Evolutionary conservation across 2,113 vertebrate genomes (phyloP), one percentile per base, ranked within the genome.

Genomic region (Glaucidium brasilianum): DNA sequence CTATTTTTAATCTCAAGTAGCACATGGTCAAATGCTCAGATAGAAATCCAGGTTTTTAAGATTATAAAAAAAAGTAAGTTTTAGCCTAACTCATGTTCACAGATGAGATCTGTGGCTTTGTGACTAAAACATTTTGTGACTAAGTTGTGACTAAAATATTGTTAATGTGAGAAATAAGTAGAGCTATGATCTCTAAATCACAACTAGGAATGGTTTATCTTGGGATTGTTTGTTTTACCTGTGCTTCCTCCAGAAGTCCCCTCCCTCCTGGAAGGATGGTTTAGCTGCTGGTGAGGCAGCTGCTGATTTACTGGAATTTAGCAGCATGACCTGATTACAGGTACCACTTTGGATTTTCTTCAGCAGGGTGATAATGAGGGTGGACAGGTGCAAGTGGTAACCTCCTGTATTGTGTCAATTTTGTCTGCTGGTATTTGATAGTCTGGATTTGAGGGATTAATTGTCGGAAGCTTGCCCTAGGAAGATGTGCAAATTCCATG

Each of bases 371-470:
- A 2, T 11, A 2, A 11, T 4, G 63, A 27, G 15, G n/a, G 9
- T 7, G 73, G 50, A 4, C 22, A n/a, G 20, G 23, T 23, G 47
- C 39, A 14, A 10, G 39, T 2, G 12, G 88, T 55, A 5, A 43
- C 29, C 45, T 69, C 3, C 9, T 23, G 50, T 27, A 7, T 5
- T 3, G 0, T 0, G 7, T 5, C 52, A 6, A 49, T 15, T 23
- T 7, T 80, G 15, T 27, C 11, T 30, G 3, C 71, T 27, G 41
- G 17, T 12, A 0, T n/a, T 41, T 16, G 29, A 29, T 25, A 7
- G 32, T 16, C 41, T 56, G 39, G 1, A 6, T 62, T 15, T 30
- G 56, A 19, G 43, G 43, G 37, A 11, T 32, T 22, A 3, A 8
- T 8, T 35, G 45, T 15, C 45, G 14, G 6, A 30, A 34, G 1